These are phyloP conservation scores for Chaetops frenatus DNA, from an alignment of 2,113 vertebrate species.

Conservation along the genomic window DNA sequence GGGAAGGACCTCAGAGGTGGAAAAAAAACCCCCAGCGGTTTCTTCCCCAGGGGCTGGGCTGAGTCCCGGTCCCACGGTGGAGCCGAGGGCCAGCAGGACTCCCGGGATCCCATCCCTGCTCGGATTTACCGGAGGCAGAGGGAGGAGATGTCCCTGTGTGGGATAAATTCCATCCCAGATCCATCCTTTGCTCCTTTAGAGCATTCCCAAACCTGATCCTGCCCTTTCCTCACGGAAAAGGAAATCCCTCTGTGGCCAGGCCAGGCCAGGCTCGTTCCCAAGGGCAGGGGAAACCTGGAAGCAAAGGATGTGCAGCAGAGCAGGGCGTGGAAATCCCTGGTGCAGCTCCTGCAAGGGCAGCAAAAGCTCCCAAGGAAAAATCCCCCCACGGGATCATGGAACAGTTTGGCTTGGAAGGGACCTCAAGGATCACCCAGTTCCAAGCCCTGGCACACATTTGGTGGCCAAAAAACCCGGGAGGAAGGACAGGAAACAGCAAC, in stretches of 20 bases:
- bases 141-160: rapidly evolving
- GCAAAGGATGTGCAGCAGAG: not conserved
- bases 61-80: not conserved
- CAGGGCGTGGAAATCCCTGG: not conserved
- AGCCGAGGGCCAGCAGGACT: not conserved
- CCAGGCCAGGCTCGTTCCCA: not conserved
- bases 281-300: not conserved
- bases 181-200: not conserved
- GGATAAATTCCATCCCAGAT: not conserved
- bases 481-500: not conserved
- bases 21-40: not conserved
- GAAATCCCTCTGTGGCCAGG: not conserved
- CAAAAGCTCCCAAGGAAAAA: not conserved
- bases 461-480: not conserved
- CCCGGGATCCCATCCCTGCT: not conserved
- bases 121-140: not conserved
- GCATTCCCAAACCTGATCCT: too few species aligned
- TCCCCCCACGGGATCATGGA: rapidly evolving
- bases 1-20: not conserved
- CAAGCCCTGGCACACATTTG: not conserved
- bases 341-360: not conserved
- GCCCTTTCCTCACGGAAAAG: not conserved
- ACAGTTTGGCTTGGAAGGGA: not conserved
- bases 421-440: not conserved
- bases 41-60: rapidly evolving